Conservation (phyloP, 1,140 invertebrate genomes). For the Meloidogyne hapla region DNA sequence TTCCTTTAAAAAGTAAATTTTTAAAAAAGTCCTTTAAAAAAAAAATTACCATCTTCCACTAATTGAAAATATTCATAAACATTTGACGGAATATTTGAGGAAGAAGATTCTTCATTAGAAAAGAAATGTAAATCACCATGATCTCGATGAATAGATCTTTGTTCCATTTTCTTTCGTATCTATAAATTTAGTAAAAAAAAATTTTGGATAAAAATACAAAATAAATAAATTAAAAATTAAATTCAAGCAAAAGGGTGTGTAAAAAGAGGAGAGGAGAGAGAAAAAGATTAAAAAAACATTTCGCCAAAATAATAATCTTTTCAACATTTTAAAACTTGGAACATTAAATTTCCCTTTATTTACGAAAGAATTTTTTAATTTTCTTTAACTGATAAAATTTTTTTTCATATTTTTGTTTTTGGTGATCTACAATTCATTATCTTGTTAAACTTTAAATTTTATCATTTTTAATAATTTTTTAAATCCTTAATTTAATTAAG, state of each 20-base stretch:
- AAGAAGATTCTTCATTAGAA: slow-evolving; percentile 18
- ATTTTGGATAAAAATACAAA: not conserved
- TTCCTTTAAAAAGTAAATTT: slow-evolving; percentile 7
- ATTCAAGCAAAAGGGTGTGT: not conserved
- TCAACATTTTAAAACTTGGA: no score
- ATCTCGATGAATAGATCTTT: not conserved
- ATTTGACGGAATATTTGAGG: slow-evolving; percentile 27
- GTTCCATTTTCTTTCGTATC: not conserved
- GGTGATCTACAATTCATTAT: no score
- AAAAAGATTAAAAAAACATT: no score
- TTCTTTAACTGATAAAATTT: no score
- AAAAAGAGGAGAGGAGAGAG: no score
- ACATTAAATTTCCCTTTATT: no score
- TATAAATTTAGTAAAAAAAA: not conserved
- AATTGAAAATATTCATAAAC: slow-evolving; percentile 38
- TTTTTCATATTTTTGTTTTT: no score
- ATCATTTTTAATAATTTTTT: no score
- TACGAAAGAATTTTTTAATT: no score
- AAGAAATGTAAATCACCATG: slow-evolving; percentile 14
- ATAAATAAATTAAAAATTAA: not conserved
- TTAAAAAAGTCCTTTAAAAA: not conserved
- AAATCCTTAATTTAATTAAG: no score
- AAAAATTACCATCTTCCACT: slow-evolving; percentile 2
- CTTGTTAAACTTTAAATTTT: no score
- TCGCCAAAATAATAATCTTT: no score